A percentile compares a stretch with the other conserved stretches of the same genome.
phyloP scores from a whole-genome alignment of 2,888 invertebrate species.

The Hypolimnas misippus region DNA sequence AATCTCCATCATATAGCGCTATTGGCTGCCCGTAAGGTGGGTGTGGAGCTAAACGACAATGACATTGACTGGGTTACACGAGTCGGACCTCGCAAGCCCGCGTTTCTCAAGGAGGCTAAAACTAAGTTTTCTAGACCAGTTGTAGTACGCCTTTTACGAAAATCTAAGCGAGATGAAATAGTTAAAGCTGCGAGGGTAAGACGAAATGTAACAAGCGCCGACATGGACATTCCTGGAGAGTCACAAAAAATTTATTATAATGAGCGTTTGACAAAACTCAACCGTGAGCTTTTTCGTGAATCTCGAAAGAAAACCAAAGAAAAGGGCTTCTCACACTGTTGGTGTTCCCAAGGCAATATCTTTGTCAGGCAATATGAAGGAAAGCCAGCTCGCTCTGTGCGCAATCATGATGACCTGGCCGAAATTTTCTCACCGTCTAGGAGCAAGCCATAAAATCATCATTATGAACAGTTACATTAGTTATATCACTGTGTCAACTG shows the following conservation, averaged over 20 bases:
- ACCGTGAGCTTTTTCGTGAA: conserved; percentile 1
- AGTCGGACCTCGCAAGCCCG: neutral
- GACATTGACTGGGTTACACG: neutral
- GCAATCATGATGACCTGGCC: neutral
- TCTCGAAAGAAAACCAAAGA: neutral
- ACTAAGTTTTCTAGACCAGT: conserved; percentile 3
- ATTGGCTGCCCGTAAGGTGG: neutral
- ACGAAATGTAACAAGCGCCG: neutral
- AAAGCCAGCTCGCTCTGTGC: conserved; percentile 6
- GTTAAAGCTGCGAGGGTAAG: neutral
- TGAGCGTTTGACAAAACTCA: neutral
- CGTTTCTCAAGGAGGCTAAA: neutral
- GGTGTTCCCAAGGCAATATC: neutral
- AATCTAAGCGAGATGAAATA: neutral
- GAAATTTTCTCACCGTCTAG: neutral
- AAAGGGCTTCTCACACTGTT: neutral
- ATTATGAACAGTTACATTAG: neutral
- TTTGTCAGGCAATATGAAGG: neutral
- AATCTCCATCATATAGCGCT: neutral
- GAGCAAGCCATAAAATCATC: conserved; percentile 4
- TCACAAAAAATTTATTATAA: neutral
- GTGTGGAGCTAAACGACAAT: neutral
- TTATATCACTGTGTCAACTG: neutral
- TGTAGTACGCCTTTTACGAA: neutral
- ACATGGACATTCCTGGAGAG: neutral